phyloP scores from a whole-genome alignment of 2,888 invertebrate genomes.

The Cotesia congregata region DNA sequence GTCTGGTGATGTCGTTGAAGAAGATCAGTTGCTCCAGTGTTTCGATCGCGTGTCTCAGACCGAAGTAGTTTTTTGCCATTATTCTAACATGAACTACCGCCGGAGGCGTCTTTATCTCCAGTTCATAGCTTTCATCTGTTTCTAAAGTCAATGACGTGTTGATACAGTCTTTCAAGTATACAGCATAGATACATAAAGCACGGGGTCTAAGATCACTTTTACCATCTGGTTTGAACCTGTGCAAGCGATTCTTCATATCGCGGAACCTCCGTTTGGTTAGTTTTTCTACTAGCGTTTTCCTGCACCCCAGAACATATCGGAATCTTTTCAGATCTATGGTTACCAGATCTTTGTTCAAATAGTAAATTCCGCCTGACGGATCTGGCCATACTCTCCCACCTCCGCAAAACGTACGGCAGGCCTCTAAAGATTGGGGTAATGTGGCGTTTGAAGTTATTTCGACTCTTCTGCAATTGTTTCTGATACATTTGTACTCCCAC shows the following conservation, averaged over 20 bases:
- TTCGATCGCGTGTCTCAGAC: slow-evolving; percentile 78
- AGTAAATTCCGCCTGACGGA: slow-evolving; percentile 74
- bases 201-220: slow-evolving; percentile 49
- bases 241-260: not conserved
- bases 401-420: slow-evolving; percentile 78
- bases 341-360: slow-evolving; percentile 73
- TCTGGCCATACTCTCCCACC: slow-evolving; percentile 76
- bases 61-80: slow-evolving; percentile 76
- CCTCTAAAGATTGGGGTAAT: slow-evolving; percentile 69
- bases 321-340: slow-evolving; percentile 73
- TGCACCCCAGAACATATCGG: slow-evolving; percentile 47
- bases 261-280: not conserved
- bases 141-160: slow-evolving; percentile 70
- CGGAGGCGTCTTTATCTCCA: slow-evolving; percentile 49
- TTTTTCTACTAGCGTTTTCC: not conserved
- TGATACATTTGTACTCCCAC: slow-evolving; percentile 65
- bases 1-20: slow-evolving; percentile 76
- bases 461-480: slow-evolving; percentile 60
- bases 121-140: slow-evolving; percentile 75
- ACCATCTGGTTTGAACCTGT: slow-evolving; percentile 59
- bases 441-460: slow-evolving; percentile 53
- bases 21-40: slow-evolving; percentile 79
- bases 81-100: slow-evolving; percentile 72
- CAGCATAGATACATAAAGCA: slow-evolving; percentile 47
- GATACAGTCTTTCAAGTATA: slow-evolving; percentile 43